Evolutionary conservation across 2,113 vertebrate genomes (phyloP), one percentile per base, ranked within the genome.

Genomic region (Herpailurus yagouaroundi): DNA sequence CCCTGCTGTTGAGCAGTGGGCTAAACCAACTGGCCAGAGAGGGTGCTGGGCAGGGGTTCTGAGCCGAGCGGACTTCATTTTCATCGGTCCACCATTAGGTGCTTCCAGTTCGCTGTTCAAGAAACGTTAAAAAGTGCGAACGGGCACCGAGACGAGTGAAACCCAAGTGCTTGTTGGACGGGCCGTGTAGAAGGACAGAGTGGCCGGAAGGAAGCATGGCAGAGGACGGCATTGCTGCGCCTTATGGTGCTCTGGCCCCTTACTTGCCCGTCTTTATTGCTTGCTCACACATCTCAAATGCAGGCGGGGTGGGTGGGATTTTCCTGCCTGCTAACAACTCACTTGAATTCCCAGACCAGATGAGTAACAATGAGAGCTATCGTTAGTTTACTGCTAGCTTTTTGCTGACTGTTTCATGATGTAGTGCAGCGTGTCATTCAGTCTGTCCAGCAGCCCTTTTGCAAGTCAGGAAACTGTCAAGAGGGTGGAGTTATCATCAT

Each of bases 241-340:
- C 50, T 4, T 14, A 1, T 6, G 63, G 29, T 12, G 2, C 74
- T 57, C 66, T 33, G 29, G n/a, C 5, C 83, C 66, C 33, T 80
- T 81, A 68, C 33, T 33, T 33, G 14, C 7, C 16, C 25, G 19
- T 21, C 33, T 31, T 86, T 91, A 84, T 57, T 86, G 50, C 93
- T 95, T 73, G 91, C 83, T 89, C 93, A 74, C 48, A 21, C 31
- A 55, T 95, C 91, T 63, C 87, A 90, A 79, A 41, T 16, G 19
- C 60, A 76, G 29, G 19, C 45, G 19, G 36, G 55, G 16, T 41
- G 8, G 76, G 33, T 14, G 66, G 74, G 31, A 31, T 18, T 48
- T 96, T 91, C 23, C 77, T 79, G 16, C 41, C n/a, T 8, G 41
- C 36, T 6, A 13, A 33, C 41, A 63, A 52, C 14, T 52, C n/a